Conservation (phyloP, 2,888 invertebrate species). For the Lutraria lutraria region DNA sequence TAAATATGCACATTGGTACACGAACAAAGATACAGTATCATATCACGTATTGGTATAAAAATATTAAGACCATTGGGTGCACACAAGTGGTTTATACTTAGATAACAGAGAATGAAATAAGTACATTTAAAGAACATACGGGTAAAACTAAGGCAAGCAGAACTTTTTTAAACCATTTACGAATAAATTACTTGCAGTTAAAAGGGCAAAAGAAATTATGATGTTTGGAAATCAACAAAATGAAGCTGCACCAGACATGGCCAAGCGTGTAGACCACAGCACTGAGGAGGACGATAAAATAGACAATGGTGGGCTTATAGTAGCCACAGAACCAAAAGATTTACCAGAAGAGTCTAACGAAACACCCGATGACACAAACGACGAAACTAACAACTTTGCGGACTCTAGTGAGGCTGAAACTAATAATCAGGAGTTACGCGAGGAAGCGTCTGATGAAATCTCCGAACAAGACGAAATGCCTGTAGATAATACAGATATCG, state of each 20-base stretch:
- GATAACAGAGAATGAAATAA: too few relatives aligned
- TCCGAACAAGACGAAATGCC: neutral
- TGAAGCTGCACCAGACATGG: slow-evolving; percentile 43
- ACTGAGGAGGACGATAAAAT: slow-evolving; percentile 8
- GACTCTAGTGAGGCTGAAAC: slow-evolving; percentile 17
- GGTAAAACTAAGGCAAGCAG: too few relatives aligned
- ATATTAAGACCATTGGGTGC: neutral
- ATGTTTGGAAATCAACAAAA: slow-evolving; percentile 76
- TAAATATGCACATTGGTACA: neutral
- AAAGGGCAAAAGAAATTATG: slow-evolving; percentile 73
- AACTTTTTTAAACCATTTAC: neutral
- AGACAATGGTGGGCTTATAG: slow-evolving; percentile 41
- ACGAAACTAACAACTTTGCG: slow-evolving; percentile 19
- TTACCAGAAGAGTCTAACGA: slow-evolving; percentile 16
- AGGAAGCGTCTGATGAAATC: slow-evolving; percentile 13
- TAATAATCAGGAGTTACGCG: neutral
- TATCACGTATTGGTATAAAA: neutral
- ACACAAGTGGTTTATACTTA: too few relatives aligned
- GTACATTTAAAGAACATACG: too few relatives aligned
- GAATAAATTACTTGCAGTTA: slow-evolving; percentile 63
- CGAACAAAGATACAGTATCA: neutral
- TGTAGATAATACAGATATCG: neutral
- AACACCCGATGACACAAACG: neutral
- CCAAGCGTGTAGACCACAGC: slow-evolving; percentile 54
- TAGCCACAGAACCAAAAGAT: slow-evolving; percentile 33